These are phyloP conservation scores for Sanderia malayensis DNA, from an alignment of 30 jellyfish, hydroid and myxozoan species.

Conservation along the genomic window DNA sequence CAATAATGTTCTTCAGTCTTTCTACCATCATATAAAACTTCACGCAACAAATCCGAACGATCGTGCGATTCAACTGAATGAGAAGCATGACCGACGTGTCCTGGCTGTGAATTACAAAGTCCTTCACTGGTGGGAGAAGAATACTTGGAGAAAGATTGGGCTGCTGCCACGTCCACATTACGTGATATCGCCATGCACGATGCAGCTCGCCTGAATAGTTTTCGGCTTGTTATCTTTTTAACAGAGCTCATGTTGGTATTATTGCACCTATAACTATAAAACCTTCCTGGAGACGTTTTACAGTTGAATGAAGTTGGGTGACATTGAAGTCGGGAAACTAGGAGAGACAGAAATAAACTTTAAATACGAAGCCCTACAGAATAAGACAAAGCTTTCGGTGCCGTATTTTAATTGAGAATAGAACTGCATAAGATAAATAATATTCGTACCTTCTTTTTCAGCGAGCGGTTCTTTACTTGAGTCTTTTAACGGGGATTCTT, in stretches of 20 bases:
- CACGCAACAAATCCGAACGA: no score
- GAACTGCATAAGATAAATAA: not conserved
- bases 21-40: no score
- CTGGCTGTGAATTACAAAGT: no score
- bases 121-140: no score
- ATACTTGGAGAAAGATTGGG: no score
- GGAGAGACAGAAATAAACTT: not conserved
- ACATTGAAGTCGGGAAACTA: slow-evolving; percentile 35
- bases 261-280: slow-evolving; percentile 19
- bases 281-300: slow-evolving; percentile 54
- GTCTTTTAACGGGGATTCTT: slow-evolving; percentile 64
- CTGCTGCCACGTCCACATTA: no score
- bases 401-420: not conserved
- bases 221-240: not conserved
- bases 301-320: slow-evolving; percentile 43
- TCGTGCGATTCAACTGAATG: no score
- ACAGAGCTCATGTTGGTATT: not conserved
- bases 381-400: not conserved
- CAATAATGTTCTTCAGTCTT: no score
- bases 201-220: slow-evolving; percentile 10
- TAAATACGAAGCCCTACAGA: not conserved
- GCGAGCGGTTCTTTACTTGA: slow-evolving; percentile 15
- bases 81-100: no score
- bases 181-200: slow-evolving; percentile 15
- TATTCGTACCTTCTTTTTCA: not conserved